A percentile compares a stretch with the other conserved stretches of the same genome.
phyloP scores from a whole-genome alignment of 2,113 vertebrate genomes.

The Columba janthina region DNA sequence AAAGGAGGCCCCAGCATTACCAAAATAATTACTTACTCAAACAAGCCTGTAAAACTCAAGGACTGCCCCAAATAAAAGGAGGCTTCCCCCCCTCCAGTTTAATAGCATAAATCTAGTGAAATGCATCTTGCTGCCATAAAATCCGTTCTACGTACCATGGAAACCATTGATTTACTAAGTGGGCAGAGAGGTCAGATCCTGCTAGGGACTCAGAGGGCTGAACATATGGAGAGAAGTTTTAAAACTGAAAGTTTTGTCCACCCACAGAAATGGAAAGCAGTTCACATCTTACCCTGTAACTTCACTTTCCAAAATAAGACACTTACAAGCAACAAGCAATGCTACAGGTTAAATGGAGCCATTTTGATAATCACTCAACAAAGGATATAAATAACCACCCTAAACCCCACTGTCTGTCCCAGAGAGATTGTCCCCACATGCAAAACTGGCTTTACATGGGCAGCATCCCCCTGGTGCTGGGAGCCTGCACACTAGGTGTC shows the following conservation, averaged over 20 bases:
- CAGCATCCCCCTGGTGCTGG: background rate
- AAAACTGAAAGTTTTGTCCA: conserved; percentile 1
- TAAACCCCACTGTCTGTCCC: background rate
- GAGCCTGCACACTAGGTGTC: background rate
- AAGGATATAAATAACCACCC: background rate
- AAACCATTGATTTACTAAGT: conserved; percentile 66
- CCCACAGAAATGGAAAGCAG: background rate
- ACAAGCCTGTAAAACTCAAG: conserved; percentile 75
- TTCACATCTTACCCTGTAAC: background rate
- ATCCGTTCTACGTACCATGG: conserved; percentile 63
- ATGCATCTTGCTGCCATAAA: conserved; percentile 76
- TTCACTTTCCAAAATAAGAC: background rate
- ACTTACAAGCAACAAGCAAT: background rate
- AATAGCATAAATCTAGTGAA: conserved; percentile 78
- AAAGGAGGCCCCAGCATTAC: conserved; percentile 73
- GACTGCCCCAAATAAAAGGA: conserved; percentile 67
- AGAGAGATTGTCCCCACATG: background rate
- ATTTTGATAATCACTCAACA: background rate
- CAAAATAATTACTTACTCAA: conserved; percentile 80
- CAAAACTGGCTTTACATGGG: background rate
- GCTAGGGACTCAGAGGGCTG: background rate
- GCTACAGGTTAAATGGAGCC: background rate
- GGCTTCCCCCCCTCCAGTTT: conserved; percentile 58
- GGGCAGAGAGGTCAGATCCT: conserved; percentile 52
- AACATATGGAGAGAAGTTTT: conserved; percentile 16